phyloP scores from a whole-genome alignment of 2,113 vertebrate genomes.

The Gavia stellata region DNA sequence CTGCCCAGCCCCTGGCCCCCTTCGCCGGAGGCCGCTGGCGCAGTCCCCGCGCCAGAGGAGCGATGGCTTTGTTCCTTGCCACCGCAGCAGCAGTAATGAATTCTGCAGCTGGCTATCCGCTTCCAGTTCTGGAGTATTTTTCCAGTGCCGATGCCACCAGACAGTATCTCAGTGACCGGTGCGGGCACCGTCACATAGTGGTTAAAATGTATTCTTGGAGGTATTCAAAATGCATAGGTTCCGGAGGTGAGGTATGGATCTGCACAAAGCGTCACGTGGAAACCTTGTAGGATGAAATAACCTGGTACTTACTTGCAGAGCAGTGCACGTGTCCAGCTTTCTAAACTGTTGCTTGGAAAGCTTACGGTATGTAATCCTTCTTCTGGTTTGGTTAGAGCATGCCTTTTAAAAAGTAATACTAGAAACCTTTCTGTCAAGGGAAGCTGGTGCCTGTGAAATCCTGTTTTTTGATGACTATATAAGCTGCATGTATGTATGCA shows the following conservation, averaged over 20 bases:
- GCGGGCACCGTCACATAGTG: fast-evolving
- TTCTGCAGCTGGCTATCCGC: not conserved
- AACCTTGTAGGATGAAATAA: not conserved
- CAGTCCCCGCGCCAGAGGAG: not conserved
- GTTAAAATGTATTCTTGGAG: fast-evolving
- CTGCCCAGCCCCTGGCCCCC: not conserved
- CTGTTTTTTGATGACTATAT: fast-evolving
- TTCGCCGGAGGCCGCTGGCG: not conserved
- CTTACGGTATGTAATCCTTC: not conserved
- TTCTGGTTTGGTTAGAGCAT: not conserved
- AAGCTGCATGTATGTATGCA: fast-evolving
- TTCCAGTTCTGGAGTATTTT: not conserved
- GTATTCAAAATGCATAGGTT: too few species aligned
- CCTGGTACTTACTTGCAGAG: not conserved
- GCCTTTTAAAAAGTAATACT: not conserved
- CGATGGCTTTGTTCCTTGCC: not conserved
- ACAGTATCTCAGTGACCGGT: not conserved
- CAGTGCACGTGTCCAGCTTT: not conserved
- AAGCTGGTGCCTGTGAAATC: not conserved
- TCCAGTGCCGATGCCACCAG: not conserved
- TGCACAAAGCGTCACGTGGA: fast-evolving
- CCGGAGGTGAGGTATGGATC: not conserved
- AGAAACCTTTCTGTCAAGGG: not conserved
- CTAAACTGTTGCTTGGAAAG: not conserved
- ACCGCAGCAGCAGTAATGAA: not conserved